These are phyloP conservation scores for Chaetops frenatus DNA, from an alignment of 2,113 vertebrate genomes.

Conservation along the genomic window DNA sequence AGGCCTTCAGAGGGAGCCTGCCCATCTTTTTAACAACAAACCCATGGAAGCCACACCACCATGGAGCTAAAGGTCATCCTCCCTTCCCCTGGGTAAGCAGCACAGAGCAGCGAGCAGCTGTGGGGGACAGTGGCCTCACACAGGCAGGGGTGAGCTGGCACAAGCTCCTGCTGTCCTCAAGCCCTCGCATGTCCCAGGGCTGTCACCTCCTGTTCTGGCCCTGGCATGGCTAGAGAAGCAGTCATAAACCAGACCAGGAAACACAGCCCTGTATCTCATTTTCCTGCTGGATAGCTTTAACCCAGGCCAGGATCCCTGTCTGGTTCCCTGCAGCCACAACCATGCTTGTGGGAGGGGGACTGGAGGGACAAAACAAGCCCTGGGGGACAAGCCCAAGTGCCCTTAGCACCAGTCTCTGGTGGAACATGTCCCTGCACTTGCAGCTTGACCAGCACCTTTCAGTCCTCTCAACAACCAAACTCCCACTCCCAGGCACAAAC, in stretches of 20 bases:
- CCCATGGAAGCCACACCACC: fast-evolving
- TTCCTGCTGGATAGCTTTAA: neutral
- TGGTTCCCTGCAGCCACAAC: neutral
- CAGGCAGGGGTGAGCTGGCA: neutral
- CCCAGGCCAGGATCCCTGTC: neutral
- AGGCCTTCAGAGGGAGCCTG: neutral
- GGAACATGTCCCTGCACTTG: neutral
- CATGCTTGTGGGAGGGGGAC: neutral
- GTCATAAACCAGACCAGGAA: neutral
- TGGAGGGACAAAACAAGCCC: neutral
- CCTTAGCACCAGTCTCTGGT: neutral
- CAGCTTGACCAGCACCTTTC: neutral
- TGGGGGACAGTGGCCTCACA: neutral
- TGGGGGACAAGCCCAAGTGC: neutral
- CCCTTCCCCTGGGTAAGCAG: neutral
- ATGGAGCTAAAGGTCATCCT: neutral
- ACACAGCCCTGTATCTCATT: fast-evolving
- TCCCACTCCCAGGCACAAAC: neutral
- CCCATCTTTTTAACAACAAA: neutral
- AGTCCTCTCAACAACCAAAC: neutral
- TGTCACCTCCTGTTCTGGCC: neutral
- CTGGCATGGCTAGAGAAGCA: neutral
- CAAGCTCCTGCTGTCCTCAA: neutral
- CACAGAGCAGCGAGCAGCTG: neutral
- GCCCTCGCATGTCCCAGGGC: neutral